Evolutionary conservation across 2,888 invertebrate species (phyloP), one percentile per base, ranked within the genome.

Genomic region (Pardosa pseudoannulata): DNA sequence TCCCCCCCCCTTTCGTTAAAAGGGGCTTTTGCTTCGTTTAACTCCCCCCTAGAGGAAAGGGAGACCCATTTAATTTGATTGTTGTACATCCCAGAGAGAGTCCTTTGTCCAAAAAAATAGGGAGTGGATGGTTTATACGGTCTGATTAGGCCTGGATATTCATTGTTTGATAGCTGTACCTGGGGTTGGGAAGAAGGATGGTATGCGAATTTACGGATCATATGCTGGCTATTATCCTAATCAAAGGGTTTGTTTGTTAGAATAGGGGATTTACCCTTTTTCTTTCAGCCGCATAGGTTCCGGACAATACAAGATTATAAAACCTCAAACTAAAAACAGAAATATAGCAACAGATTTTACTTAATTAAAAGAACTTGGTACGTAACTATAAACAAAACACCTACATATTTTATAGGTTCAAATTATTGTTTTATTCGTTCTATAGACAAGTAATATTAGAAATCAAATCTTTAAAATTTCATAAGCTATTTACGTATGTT

Each of bases 41-140:
- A 56, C 56, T 46, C 41, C 41, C 70, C 70, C 39, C 50, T 7
- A 28, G 36, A 16, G 31, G 16, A 65, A 32, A 70, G 46, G 64
- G 32, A 27, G 75, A 75, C 76, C 82, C 19, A 82, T 76, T 82
- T 82, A 82, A 82, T 82, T 75, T 82, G 75, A 29, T 29, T 71
- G 27, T 64, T 79, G 72, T 79, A 32, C 27, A 13, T 56, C 81
- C 75, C 71, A n/a, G 72, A 16, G 75, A 75, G 70, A 23, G 23
- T 2, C 56, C 23, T 16, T 56, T 56, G 56, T 56, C 23, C 56
- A 56, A 5, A 56, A 56, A 36, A 9, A 36, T 5, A 9, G 36
- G 36, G 36, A 7, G 23, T 19, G 19, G 56, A 23, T 5, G 23
- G 56, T 56, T 56, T 19, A 23, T 56, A 23, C 23, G 56, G 23